A percentile compares a stretch with the other conserved stretches of the same genome.
Evolutionary conservation across 2,797 vertebrate species (phyloP).

Genomic region (Tenualosa thibaudeaui): DNA sequence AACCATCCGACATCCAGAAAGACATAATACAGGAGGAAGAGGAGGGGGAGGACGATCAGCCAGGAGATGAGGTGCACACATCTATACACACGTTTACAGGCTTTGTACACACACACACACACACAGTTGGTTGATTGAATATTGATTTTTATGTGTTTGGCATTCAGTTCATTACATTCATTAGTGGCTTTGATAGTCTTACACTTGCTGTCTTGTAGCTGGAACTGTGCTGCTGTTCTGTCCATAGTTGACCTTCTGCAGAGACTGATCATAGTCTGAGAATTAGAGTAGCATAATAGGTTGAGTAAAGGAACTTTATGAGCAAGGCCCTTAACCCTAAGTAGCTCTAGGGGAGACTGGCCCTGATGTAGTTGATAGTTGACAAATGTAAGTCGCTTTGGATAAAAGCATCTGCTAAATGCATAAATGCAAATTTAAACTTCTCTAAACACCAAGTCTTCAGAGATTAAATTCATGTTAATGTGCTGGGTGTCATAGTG

Average conservation of each 20-base stretch:
- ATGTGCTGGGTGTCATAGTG: too few relatives aligned
- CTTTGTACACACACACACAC: too few relatives aligned
- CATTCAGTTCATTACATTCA: background rate
- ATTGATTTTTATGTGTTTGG: background rate
- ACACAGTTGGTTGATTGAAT: background rate
- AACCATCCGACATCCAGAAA: conserved; percentile 63
- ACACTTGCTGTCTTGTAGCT: background rate
- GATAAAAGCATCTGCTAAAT: too few relatives aligned
- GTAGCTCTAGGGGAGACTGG: too few relatives aligned
- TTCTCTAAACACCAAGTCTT: background rate
- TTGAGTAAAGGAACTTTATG: background rate
- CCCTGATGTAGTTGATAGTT: too few relatives aligned
- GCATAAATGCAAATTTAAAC: too few relatives aligned
- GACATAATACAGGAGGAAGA: conserved; percentile 57
- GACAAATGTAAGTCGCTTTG: too few relatives aligned
- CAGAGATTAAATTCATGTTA: background rate
- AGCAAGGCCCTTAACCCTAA: too few relatives aligned
- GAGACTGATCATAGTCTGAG: background rate
- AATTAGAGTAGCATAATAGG: background rate
- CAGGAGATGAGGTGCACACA: background rate
- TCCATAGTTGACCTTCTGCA: background rate
- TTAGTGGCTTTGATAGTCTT: background rate
- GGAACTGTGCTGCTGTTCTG: background rate
- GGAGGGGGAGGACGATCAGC: conserved; percentile 36
- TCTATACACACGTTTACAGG: background rate